Base-by-base conservation (phyloP, 92 coral and sea anemone species). In the Scolanthus callimorphus region DNA sequence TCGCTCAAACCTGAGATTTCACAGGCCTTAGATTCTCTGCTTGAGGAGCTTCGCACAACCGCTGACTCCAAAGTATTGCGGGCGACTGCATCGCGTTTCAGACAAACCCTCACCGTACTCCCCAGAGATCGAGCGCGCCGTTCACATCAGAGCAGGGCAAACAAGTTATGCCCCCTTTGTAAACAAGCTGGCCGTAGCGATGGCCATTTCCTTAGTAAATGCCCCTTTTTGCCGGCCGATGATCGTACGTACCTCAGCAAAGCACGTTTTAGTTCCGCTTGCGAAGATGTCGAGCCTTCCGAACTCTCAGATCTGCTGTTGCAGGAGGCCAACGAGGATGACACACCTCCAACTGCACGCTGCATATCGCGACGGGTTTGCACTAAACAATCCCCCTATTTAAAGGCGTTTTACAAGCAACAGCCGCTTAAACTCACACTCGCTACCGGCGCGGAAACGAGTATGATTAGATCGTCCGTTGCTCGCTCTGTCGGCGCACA, bases 401-500 rank as follows among this genome's bases (percentile, higher is more conserved):
- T 61, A 63, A 62, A 53, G 8, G 88, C 66, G 12, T 75, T 52
- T 52, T 51, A 74, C 77, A 49, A 27, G 48, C 78, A 68, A 8
- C 64, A 73, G n/a, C 81, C 81, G 0, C 4, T 80, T 3, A 56
- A 38, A 27, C 72, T 73, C 24, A 63, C 80, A 43, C 65, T 73
- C 39, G 80, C 43, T 55, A 63, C 59, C 1, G 87, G 72, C 9
- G 82, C 82, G 8, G 78, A 75, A 38, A 62, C 76, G 39, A 81
- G 78, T 60, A 60, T 69, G 84, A 70, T 60, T 20, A 29, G 53
- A 47, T 24, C 54, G 4, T 53, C 68, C 51, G 48, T 63, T 1
- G 75, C 70, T 50, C 64, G 58, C 25, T 41, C 48, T 17, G 21
- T 80, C 44, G 77, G 70, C 25, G 59, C 71, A 21, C 49, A 30